Base-by-base conservation (phyloP, 2,797 vertebrate genomes). In the Pygocentrus nattereri region DNA sequence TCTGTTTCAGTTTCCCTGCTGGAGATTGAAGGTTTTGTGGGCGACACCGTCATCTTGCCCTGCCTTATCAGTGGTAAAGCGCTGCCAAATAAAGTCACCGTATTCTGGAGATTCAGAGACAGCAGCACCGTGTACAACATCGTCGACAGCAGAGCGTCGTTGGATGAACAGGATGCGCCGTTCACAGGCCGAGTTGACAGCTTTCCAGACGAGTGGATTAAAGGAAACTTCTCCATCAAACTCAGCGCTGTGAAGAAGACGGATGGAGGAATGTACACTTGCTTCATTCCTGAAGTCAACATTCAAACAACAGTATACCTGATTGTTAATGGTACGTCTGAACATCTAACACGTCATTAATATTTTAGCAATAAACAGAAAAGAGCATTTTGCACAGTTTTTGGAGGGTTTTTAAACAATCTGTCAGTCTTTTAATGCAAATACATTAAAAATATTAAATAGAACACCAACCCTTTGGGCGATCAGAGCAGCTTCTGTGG, bases 61-160 rank as follows among this genome's bases (percentile, higher is more conserved):
- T 78, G 64, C 78, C 69, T 5, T 13, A 50, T 19, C 31, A 2
- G 34, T 34, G 16, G 49, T 2, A 0, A 0, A 27, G 41, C 0
- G 12, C 11, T 1, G 12, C 1, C 11, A 6, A n/a, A 0, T 0
- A 2, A 1, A 23, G 1, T 11, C 16, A 18, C 0, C 4, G 65
- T 70, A 13, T 27, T 0, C 13, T 78, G 76, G 67, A 78, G 19
- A 78, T 0, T 47, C n/a, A 27, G 3, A 4, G 21, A 69, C 3
- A 30, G 0, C 2, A 15, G 2, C 1, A 7, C 0, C 1, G 54
- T 78, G 0, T 78, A 19, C 41, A 1, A 18, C 13, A 70, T 78
- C 5, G 15, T 2, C 38, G 0, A 54, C 4, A 49, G 62, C 4
- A 44, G 38, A 5, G 7, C 8, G n/a, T n/a, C n/a, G n/a, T n/a